Conservation (phyloP, 1,140 invertebrate species). For the Elysia chlorotica region DNA sequence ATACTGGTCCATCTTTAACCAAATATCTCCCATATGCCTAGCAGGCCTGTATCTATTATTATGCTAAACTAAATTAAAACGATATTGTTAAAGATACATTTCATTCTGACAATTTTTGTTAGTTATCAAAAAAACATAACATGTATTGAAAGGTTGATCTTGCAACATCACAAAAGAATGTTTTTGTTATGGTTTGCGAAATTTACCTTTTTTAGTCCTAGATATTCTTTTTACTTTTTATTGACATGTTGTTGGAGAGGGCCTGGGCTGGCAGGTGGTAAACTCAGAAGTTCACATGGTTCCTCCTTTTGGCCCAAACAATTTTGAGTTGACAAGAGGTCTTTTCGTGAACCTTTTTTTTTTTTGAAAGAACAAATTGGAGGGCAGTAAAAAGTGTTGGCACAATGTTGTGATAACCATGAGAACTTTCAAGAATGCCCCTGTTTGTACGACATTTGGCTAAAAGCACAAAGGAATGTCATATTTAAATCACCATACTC, state of each 20-base stretch:
- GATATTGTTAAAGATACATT: too few relatives aligned
- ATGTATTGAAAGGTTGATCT: too few relatives aligned
- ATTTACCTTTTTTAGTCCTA: too few relatives aligned
- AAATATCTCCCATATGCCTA: too few relatives aligned
- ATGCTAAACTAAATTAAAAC: too few relatives aligned
- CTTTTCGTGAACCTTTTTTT: neutral
- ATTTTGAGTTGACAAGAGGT: conserved; percentile 20
- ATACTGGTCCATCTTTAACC: too few relatives aligned
- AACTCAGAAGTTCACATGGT: conserved; percentile 33
- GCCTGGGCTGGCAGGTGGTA: conserved; percentile 37
- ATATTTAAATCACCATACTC: neutral
- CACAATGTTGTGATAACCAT: neutral
- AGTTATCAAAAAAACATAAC: too few relatives aligned
- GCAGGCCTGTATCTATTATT: too few relatives aligned
- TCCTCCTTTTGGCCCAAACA: conserved; percentile 14
- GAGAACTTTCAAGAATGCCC: conserved; percentile 31
- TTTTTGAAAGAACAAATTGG: neutral
- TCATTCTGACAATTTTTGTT: too few relatives aligned
- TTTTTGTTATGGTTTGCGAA: too few relatives aligned
- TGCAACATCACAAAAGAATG: too few relatives aligned
- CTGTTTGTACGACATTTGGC: conserved; percentile 2
- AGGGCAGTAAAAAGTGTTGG: neutral
- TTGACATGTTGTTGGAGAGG: conserved; percentile 38
- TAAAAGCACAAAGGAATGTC: conserved; percentile 1
- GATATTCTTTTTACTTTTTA: too few relatives aligned